Evolutionary conservation across 2,888 invertebrate species (phyloP).

Genomic region (Drepana falcataria): DNA sequence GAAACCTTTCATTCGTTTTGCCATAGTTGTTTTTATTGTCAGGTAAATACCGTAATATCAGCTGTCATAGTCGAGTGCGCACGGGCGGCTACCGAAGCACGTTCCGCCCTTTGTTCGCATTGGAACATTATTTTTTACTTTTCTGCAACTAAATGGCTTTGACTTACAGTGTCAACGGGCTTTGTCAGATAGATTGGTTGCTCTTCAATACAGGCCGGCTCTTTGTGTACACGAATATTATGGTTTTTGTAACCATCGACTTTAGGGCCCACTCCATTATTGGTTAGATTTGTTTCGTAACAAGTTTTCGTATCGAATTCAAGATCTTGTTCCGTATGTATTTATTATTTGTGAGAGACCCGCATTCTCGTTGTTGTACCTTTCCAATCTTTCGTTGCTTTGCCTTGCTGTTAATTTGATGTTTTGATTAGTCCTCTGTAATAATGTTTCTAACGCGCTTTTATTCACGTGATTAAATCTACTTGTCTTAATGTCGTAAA

Average conservation of each 20-base stretch:
- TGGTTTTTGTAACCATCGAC: conserved; percentile 27
- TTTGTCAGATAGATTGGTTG: conserved; percentile 56
- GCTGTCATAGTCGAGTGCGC: conserved; percentile 34
- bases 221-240: conserved; percentile 41
- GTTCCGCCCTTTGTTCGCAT: conserved; percentile 56
- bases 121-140: conserved; percentile 37
- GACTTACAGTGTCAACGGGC: conserved; percentile 42
- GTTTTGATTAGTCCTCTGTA: conserved; percentile 11
- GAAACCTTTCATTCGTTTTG: conserved; percentile 11
- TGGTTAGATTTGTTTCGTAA: conserved; percentile 35
- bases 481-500: conserved; percentile 8
- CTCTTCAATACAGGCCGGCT: conserved; percentile 30
- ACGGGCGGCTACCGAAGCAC: conserved; percentile 47
- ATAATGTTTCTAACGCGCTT: conserved; percentile 16
- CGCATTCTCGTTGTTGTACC: conserved; percentile 27
- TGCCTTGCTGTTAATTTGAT: conserved; percentile 17
- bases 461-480: conserved; percentile 7
- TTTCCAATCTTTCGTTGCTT: conserved; percentile 19
- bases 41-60: conserved; percentile 30
- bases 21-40: conserved; percentile 10
- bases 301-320: conserved; percentile 30
- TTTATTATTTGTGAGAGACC: conserved; percentile 31
- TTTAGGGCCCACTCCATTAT: conserved; percentile 24
- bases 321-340: conserved; percentile 26
- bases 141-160: conserved; percentile 35